A percentile compares a stretch with the other conserved stretches of the same genome.
These are phyloP conservation scores for Myiozetetes cayanensis DNA, from an alignment of 2,113 vertebrate genomes.

Conservation along the genomic window DNA sequence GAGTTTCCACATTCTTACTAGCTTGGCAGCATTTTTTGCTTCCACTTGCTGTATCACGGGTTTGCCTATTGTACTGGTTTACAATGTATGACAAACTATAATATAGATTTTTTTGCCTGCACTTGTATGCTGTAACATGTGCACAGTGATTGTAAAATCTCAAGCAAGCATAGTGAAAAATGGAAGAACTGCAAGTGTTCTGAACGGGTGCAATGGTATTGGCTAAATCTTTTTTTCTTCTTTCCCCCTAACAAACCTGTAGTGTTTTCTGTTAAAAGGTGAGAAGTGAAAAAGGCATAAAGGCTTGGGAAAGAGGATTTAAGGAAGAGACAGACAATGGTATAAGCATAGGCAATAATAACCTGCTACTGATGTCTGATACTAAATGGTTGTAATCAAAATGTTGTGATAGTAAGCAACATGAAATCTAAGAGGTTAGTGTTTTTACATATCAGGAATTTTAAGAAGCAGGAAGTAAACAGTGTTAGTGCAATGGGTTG, in stretches of 20 bases:
- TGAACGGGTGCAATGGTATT: slow-evolving; percentile 39
- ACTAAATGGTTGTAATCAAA: slow-evolving; percentile 66
- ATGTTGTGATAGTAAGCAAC: slow-evolving; percentile 51
- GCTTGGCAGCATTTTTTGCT: slow-evolving; percentile 65
- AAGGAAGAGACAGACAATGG: not conserved
- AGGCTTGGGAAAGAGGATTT: slow-evolving; percentile 2
- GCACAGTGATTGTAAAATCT: slow-evolving; percentile 67
- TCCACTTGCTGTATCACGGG: slow-evolving; percentile 60
- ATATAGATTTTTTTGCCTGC: slow-evolving; percentile 64
- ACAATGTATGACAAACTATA: slow-evolving; percentile 62
- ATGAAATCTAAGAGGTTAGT: slow-evolving; percentile 60
- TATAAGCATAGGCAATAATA: slow-evolving; percentile 26
- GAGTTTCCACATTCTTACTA: slow-evolving; percentile 48
- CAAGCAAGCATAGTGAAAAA: slow-evolving; percentile 7
- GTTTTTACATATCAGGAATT: slow-evolving; percentile 60
- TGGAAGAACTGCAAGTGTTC: not conserved
- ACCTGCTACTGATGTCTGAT: slow-evolving; percentile 50
- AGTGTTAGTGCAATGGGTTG: slow-evolving; percentile 67
- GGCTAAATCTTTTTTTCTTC: slow-evolving; percentile 6
- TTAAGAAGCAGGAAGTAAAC: slow-evolving; percentile 53
- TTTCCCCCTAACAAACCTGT: slow-evolving; percentile 11
- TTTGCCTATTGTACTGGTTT: slow-evolving; percentile 77
- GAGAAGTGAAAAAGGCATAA: slow-evolving; percentile 35
- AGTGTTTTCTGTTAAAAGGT: slow-evolving; percentile 22
- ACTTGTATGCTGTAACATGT: slow-evolving; percentile 65